Base-by-base conservation (phyloP, 1,140 invertebrate genomes). In the Whitmania pigra region DNA sequence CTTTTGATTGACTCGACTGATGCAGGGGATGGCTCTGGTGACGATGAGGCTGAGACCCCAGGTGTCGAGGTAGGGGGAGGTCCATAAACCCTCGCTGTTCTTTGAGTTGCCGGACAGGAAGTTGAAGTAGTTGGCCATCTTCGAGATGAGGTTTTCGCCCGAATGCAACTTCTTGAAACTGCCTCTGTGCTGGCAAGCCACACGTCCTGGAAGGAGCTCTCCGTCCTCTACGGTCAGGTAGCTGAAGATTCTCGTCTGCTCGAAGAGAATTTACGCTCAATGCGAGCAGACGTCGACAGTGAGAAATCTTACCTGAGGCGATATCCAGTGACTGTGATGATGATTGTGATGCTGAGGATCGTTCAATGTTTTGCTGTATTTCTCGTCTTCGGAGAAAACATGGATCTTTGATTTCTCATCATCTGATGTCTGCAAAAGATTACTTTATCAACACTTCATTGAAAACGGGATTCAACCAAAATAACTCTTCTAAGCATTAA, bases 101-200 rank as follows among this genome's bases (percentile, higher is more conserved):
- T 77, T 76, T 6, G 82, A 78, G 75, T 79, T 82, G 22, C 78
- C 77, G 0, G 82, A 81, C 57, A 84, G 74, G 69, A 81, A 84
- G 36, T 81, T 79, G 76, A 83, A 84, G 73, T 84, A 84, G 73
- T 82, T 82, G 71, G 76, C 76, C 81, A 84, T 83, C 76, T 83
- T 78, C 11, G 81, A 81, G 71, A 84, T 84, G 13, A 84, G 77
- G 74, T 83, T 83, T 73, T 83, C 81, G 13, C 82, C 82, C 40
- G 76, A 80, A 27, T 69, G 74, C 22, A 84, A 75, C 63, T 82
- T 83, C 66, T 77, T 76, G 72, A 84, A 75, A 75, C 80, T 81
- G 36, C 82, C 82, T n/a, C 75, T 76, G 75, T 82, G 79, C 31
- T 75, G 72, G 76, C 82, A 83, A 13, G 82, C 80, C 49, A 82